These are phyloP conservation scores for Eupithecia dodoneata DNA, from an alignment of 2,888 invertebrate species.

Conservation along the genomic window DNA sequence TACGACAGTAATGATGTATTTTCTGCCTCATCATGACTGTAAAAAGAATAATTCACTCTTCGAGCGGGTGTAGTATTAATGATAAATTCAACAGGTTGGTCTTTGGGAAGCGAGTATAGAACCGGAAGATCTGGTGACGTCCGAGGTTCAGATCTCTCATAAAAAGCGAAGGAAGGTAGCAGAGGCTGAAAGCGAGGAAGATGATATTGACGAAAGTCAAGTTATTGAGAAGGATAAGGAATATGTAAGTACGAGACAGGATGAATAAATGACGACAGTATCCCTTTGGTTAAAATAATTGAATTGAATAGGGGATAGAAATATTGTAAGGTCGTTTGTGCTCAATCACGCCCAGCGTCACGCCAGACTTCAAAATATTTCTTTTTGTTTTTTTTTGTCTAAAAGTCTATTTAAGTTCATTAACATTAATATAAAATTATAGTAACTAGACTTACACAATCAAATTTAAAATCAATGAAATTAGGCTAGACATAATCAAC, in stretches of 20 bases:
- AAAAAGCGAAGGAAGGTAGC: conserved; percentile 72
- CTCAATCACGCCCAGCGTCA: too few species aligned
- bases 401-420: too few species aligned
- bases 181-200: conserved; percentile 86
- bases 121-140: conserved; percentile 86
- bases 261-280: not conserved
- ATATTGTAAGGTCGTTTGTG: too few species aligned
- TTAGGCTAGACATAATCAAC: not conserved
- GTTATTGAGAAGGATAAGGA: conserved; percentile 83
- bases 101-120: conserved; percentile 94
- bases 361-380: too few species aligned
- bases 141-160: conserved; percentile 79
- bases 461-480: too few species aligned
- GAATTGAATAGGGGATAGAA: not conserved
- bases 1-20: not conserved
- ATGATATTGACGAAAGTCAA: conserved; percentile 86
- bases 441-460: too few species aligned
- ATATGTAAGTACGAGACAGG: conserved; percentile 58
- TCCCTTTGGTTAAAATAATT: not conserved
- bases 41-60: not conserved
- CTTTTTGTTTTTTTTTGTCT: too few species aligned
- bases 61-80: not conserved
- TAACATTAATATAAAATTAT: too few species aligned
- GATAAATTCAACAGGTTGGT: conserved; percentile 83
- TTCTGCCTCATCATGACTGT: not conserved